These are phyloP conservation scores for Acleris emargana DNA, from an alignment of 2,888 invertebrate species.

Conservation along the genomic window DNA sequence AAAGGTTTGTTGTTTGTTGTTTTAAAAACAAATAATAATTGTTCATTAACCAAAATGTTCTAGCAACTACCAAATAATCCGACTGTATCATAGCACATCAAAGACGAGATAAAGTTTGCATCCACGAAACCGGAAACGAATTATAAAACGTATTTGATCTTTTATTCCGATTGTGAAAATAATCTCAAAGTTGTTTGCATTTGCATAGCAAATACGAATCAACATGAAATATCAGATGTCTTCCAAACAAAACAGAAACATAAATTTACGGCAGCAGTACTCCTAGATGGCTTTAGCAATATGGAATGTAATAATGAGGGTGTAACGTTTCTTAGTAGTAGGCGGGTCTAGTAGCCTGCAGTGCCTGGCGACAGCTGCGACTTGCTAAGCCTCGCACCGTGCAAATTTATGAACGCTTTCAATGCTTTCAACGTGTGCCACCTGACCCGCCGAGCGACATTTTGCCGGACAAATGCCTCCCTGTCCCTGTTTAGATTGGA, in stretches of 20 bases:
- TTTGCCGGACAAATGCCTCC: constrained; percentile 72
- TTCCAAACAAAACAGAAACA: constrained; percentile 16
- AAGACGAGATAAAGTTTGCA: neutral
- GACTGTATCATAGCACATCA: neutral
- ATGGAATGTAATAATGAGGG: constrained; percentile 40
- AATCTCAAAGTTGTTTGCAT: constrained; percentile 10
- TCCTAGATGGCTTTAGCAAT: constrained; percentile 20
- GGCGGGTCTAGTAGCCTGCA: constrained; percentile 53
- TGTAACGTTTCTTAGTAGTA: constrained; percentile 51
- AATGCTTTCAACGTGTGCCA: constrained; percentile 79
- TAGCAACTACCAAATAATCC: neutral
- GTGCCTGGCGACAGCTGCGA: constrained; percentile 71
- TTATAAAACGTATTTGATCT: constrained; percentile 11
- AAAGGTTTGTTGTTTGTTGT: neutral
- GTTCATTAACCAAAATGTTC: neutral
- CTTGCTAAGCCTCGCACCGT: constrained; percentile 65
- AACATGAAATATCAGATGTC: constrained; percentile 10
- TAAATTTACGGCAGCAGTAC: constrained; percentile 8
- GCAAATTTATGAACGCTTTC: constrained; percentile 81
- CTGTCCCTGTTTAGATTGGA: constrained; percentile 69
- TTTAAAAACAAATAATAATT: neutral
- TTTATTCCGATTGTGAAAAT: constrained; percentile 20
- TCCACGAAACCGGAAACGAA: neutral
- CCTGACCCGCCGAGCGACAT: constrained; percentile 77
- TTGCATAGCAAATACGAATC: constrained; percentile 13